Base-by-base conservation (phyloP, 2,797 vertebrate species). In the Rhinichthys osculus region DNA sequence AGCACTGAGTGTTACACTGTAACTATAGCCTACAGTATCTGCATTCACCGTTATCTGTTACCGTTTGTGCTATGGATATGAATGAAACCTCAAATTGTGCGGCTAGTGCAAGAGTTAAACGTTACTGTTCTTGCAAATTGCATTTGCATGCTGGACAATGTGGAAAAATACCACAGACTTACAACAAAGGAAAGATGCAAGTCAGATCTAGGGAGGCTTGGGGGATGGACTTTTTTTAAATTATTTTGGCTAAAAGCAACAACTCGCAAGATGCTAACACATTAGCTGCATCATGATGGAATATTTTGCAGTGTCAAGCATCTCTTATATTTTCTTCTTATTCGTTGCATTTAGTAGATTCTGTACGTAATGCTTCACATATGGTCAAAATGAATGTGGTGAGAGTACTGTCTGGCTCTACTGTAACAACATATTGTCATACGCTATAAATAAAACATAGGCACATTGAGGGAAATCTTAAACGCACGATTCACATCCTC, bases 401-500 rank as follows among this genome's bases (percentile, higher is more conserved):
- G 44, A 52, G 21, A 69, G 40, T 42, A 27, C 16, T 30, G 67
- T 82, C 35, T 72, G 50, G 23, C 33, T 80, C 27, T 50, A 19
- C 62, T 57, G 35, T 33, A 59, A 62, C 35, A 42, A 38, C 35
- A 70, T 21, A 38, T 38, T 69, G 76, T 82, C 50, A 82, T 59
- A 82, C 2, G 0, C 47, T 71, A 82, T 72, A 82, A 82, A 82
- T 82, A 82, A 67, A 19, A 42, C 23, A 82, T 14, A 8, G 35
- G 35, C 7, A 70, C 47, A 57, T 6, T 70, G 44, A 82, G 16
- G 16, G 16, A 72, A 23, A n/a, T 72, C 16, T 85, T 66, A 30
- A 82, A 35, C 8, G 9, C 33, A 57, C 23, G 9, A 73, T 72
- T 82, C 11, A 57, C 19, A 21, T 82, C 19, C 71, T 82, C 78